Evolutionary conservation across 2,113 vertebrate species (phyloP), one percentile per base, ranked within the genome.

Genomic region (Zosterops borbonicus): DNA sequence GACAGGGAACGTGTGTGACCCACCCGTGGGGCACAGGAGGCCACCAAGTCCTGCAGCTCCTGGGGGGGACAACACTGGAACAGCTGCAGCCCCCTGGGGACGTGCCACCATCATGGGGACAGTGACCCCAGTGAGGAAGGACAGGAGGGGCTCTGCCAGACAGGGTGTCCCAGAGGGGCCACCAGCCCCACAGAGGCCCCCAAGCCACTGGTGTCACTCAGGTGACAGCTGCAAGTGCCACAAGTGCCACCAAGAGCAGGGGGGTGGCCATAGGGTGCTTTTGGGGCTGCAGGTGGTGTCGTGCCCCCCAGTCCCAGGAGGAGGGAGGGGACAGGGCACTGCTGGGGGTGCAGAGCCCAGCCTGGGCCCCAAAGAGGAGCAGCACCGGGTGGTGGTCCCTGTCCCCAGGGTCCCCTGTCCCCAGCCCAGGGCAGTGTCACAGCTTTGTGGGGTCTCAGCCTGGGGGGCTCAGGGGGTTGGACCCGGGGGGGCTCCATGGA

Each of bases 261-360:
- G 28, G 22, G 21, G 19, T 14, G 39, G 3, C 0, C 19, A 24
- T 0, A 3, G 52, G 52, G 19, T 7, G 33, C 8, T 16, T 0
- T 2, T 0, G 52, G 52, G 33, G 10, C 24, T 24, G 59, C 23
- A 17, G 64, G 55, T 14, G 56, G 21, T 2, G 24, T 2, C 0
- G 2, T 11, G 24, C 16, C 17, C 64, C 33, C 35, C 13, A 11
- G 27, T 1, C 1, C 47, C 41, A 2, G 28, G 25, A 23, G 17
- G 4, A 16, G 29, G 21, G 29, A 19, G 47, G 11, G 63, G 39
- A 55, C 55, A 37, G 6, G n/a, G 69, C 33, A 2, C 27, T 3
- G 59, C 15, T 6, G n/a, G 35, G 65, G 49, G 10, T 5, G 28
- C 74, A 20, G 29, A 14, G 29, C 65, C 35, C 18, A 4, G 37